Percentiles rank a stretch among this genome's conserved stretches.
Conservation (phyloP, 1,140 invertebrate genomes). For the Watersipora subatra region DNA sequence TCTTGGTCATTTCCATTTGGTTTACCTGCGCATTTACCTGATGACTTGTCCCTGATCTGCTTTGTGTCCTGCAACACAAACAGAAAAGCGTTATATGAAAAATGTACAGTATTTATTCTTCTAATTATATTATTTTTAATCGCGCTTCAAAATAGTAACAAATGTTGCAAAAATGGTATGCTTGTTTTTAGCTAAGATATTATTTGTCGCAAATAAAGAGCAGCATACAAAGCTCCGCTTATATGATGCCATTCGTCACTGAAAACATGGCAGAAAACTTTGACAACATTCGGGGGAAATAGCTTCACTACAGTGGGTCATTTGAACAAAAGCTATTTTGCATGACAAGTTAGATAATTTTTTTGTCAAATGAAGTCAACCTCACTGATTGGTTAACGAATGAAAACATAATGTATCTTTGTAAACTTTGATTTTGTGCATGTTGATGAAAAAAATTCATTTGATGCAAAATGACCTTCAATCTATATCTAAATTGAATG, state of each 20-base stretch:
- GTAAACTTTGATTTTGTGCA: neutral
- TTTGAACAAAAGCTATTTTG: too few species aligned
- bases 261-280: too few species aligned
- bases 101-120: neutral
- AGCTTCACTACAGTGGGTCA: too few species aligned
- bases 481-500: neutral
- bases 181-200: neutral
- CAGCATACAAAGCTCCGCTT: neutral
- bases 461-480: neutral
- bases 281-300: too few species aligned
- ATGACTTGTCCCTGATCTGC: neutral
- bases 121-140: neutral
- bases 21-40: neutral
- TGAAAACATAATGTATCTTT: neutral
- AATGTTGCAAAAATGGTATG: neutral
- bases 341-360: too few species aligned
- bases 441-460: neutral
- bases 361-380: too few species aligned
- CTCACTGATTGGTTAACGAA: too few species aligned
- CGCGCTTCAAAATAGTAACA: neutral
- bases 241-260: neutral
- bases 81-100: neutral
- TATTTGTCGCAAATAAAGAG: neutral
- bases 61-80: neutral
- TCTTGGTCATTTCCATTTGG: neutral